These are phyloP conservation scores for Heliocidaris erythrogramma DNA, from an alignment of 35 echinoderm and acorn worm species.

Conservation along the genomic window DNA sequence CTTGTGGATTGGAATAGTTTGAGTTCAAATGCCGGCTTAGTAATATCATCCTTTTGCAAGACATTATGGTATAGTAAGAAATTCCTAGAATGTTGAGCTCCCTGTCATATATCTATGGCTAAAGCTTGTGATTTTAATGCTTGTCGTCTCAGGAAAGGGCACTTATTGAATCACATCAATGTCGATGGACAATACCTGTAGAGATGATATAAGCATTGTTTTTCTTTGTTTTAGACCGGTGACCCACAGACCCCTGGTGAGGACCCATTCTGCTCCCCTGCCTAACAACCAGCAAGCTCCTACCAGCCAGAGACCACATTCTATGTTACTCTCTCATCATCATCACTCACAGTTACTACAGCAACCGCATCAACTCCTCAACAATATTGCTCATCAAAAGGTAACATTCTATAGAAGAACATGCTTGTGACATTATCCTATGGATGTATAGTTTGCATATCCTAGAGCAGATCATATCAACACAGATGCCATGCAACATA, in stretches of 20 bases:
- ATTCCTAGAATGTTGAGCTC: not conserved
- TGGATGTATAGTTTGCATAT: not conserved
- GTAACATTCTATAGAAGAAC: not conserved
- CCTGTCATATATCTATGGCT: not conserved
- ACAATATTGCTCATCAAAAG: slow-evolving; percentile 48
- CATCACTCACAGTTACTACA: slow-evolving; percentile 67
- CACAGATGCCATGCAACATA: no score
- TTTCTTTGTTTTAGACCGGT: slow-evolving; percentile 50
- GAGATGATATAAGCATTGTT: not conserved
- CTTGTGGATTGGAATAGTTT: no score
- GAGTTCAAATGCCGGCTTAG: no score
- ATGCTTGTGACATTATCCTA: not conserved
- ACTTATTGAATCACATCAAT: no score
- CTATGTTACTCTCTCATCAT: slow-evolving; percentile 60
- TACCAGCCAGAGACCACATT: slow-evolving; percentile 49
- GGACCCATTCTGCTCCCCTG: slow-evolving; percentile 87
- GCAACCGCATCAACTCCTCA: slow-evolving; percentile 52
- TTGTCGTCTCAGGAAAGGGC: no score
- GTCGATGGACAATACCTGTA: no score
- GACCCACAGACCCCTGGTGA: slow-evolving; percentile 78
- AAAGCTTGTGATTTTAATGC: not conserved
- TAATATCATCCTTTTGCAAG: no score
- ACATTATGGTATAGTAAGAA: no score
- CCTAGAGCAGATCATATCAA: not conserved
- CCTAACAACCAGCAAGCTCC: slow-evolving; percentile 86